Evolutionary conservation across 1,140 invertebrate species (phyloP).

Genomic region (Aphelenchoides fujianensis): DNA sequence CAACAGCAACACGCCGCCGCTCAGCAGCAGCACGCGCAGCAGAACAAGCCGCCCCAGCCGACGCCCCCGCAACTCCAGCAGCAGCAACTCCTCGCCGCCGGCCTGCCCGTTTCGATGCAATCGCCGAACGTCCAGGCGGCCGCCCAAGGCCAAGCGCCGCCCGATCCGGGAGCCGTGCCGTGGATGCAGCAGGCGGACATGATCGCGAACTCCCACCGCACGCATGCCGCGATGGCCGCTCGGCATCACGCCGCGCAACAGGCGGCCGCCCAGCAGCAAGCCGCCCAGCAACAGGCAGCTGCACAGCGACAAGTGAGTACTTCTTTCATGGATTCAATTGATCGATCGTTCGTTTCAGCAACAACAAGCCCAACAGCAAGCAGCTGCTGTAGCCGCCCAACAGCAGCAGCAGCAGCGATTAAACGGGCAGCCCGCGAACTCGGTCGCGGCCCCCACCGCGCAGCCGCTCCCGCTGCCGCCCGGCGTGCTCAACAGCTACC

Average conservation of each 20-base stretch:
- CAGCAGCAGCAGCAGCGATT: slow-evolving; percentile 9
- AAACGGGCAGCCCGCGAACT: not conserved
- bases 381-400: not conserved
- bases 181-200: not conserved
- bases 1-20: no score
- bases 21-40: no score
- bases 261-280: not conserved
- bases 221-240: no score
- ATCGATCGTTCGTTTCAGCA: not conserved
- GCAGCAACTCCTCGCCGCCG: not conserved
- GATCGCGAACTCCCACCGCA: not conserved
- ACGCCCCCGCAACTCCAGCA: no score
- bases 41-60: no score
- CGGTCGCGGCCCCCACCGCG: not conserved
- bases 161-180: not conserved
- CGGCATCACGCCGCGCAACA: not conserved
- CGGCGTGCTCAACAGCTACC: not conserved
- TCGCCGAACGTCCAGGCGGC: not conserved
- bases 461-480: not conserved
- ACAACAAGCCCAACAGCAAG: slow-evolving; percentile 14
- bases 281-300: not conserved
- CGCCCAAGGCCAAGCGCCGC: not conserved
- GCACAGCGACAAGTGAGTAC: not conserved
- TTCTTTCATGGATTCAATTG: not conserved
- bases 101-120: no score